Conservation (phyloP, 1,140 invertebrate genomes). For the Drosophila sp. region DNA sequence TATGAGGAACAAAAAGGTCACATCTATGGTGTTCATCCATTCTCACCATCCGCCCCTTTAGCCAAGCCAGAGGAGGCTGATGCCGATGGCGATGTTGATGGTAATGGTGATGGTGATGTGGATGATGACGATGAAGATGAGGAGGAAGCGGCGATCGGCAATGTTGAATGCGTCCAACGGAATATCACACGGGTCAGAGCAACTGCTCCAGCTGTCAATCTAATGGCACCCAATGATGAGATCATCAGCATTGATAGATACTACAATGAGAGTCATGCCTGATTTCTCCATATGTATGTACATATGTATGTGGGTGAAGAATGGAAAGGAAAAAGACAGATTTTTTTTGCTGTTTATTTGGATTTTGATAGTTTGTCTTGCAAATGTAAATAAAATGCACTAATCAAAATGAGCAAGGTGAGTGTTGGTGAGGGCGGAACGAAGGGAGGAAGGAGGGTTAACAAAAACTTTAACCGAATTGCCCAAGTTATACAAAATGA, state of each 20-base stretch:
- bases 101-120: background rate
- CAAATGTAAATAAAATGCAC: constrained; percentile 70
- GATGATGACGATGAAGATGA: background rate
- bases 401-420: constrained; percentile 61
- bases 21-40: background rate
- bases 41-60: background rate
- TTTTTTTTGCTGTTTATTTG: background rate
- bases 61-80: constrained; percentile 15
- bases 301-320: background rate
- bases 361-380: constrained; percentile 1
- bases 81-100: background rate
- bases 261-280: constrained; percentile 57
- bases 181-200: background rate
- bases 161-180: background rate
- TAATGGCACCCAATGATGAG: constrained; percentile 42
- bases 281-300: background rate
- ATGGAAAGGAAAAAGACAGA: too few species aligned
- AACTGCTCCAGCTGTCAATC: constrained; percentile 16
- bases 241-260: constrained; percentile 50
- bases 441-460: constrained; percentile 40
- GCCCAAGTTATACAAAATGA: constrained; percentile 58
- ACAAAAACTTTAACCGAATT: constrained; percentile 72
- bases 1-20: constrained; percentile 21
- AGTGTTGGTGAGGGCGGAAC: too few species aligned
- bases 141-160: background rate